Base-by-base conservation (phyloP, 2,113 vertebrate genomes). In the Phainopepla nitens region DNA sequence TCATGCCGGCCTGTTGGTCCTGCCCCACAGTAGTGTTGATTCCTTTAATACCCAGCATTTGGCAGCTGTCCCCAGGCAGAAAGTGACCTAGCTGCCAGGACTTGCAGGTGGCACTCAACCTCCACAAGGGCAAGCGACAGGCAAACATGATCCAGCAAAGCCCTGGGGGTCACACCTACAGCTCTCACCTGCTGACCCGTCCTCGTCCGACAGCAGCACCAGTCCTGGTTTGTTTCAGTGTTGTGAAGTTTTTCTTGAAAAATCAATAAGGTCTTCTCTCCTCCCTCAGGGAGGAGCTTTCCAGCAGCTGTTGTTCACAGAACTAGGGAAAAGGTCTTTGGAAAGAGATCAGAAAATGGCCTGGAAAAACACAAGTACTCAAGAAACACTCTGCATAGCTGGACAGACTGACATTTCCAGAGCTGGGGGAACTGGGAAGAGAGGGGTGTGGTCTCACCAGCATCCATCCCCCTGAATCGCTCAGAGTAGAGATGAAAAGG, bases 151-250 rank as follows among this genome's bases (percentile, higher is more conserved):
- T 9, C n/a, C 51, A 25, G 45, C n/a, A 57, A 24, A 76, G 35
- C n/a, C 29, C 39, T 1, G 1, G 2, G 39, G 0, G 4, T 28
- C 45, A 33, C 2, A 0, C 31, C 13, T 3, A 9, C 9, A 1
- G 28, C 33, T 45, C 27, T 33, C 18, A 23, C n/a, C 12, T 16
- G n/a, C 36, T 33, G 45, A 33, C 23, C 39, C 21, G 24, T n/a
- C 60, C 39, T 21, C 0, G 0, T 8, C 6, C 4, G 1, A 11
- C 36, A 24, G 65, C 35, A 61, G 41, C 58, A 33, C 73, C 44
- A 16, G 1, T 21, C 69, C 72, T 3, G 29, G 1, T 31, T 41
- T 8, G 70, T 17, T 45, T n/a, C 36, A 36, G 15, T 3, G 29
- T 35, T 49, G 50, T 17, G 27, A 56, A 75, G 19, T 54, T 93